Conservation (phyloP, 2,113 vertebrate genomes). For the Marcusenius ussheri region DNA sequence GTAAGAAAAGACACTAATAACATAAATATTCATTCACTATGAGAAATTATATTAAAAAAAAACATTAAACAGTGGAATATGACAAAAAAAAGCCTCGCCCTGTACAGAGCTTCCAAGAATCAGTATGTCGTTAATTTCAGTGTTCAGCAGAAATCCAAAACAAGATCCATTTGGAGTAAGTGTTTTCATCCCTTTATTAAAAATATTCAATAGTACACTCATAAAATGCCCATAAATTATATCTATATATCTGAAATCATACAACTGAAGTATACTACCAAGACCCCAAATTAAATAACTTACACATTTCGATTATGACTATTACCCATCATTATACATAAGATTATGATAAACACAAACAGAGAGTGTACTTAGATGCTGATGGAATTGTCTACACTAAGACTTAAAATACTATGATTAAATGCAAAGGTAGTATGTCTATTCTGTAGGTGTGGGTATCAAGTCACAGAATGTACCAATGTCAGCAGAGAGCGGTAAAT, state of each 20-base stretch:
- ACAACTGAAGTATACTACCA: constrained; percentile 32
- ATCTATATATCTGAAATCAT: constrained; percentile 32
- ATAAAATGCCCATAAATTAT: constrained; percentile 21
- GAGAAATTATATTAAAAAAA: not conserved
- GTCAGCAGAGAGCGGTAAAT: constrained; percentile 18
- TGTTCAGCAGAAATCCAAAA: constrained; percentile 1
- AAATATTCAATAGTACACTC: constrained; percentile 35
- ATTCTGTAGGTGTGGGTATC: not conserved
- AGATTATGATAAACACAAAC: constrained; percentile 26
- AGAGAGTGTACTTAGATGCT: not conserved
- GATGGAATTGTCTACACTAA: constrained; percentile 28
- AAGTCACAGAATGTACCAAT: constrained; percentile 15
- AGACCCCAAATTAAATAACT: not conserved
- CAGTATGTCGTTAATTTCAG: not conserved
- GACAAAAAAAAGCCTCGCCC: not conserved
- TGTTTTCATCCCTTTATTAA: constrained; percentile 41
- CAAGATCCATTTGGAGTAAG: not conserved
- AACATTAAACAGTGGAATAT: not conserved
- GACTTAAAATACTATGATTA: constrained; percentile 23
- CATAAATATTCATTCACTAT: not conserved
- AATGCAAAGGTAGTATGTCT: constrained; percentile 11
- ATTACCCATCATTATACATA: constrained; percentile 26
- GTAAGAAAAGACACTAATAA: not conserved
- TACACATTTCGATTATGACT: constrained; percentile 27
- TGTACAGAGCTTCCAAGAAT: not conserved